These are phyloP conservation scores for Percopsis transmontana DNA, from an alignment of 2,113 vertebrate genomes.

Conservation along the genomic window DNA sequence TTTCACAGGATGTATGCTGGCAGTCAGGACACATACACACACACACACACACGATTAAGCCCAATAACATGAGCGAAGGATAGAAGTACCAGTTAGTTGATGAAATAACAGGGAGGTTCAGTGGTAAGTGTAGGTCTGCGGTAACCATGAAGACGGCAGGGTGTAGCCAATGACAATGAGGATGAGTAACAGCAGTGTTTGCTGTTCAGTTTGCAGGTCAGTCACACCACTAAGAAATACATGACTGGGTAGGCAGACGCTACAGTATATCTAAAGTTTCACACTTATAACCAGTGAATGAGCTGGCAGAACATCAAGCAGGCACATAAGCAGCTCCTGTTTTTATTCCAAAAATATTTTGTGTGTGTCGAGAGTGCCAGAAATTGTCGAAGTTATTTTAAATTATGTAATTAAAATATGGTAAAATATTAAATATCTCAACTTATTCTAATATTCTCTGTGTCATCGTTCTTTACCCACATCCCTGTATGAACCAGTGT, in stretches of 20 bases:
- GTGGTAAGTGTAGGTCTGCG: not conserved
- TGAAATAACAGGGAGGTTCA: not conserved
- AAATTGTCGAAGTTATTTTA: too few relatives aligned
- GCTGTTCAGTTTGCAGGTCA: constrained; percentile 1
- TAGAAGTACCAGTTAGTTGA: not conserved
- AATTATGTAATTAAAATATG: too few relatives aligned
- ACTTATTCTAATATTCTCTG: too few relatives aligned
- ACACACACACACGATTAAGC: not conserved
- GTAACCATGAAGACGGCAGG: not conserved
- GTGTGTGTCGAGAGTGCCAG: too few relatives aligned
- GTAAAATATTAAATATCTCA: too few relatives aligned
- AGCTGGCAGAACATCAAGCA: too few relatives aligned
- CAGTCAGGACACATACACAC: not conserved
- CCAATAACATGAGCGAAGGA: not conserved
- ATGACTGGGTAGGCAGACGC: constrained; percentile 47
- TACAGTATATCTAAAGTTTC: not conserved
- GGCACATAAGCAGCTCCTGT: too few relatives aligned
- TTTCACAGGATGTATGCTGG: not conserved
- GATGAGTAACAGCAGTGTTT: constrained; percentile 12
- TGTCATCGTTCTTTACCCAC: too few relatives aligned
- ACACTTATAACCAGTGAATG: not conserved
- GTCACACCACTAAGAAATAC: constrained; percentile 21
- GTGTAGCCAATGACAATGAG: constrained; percentile 6
- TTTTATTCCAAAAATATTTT: too few relatives aligned
- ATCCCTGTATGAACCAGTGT: too few relatives aligned